Base-by-base conservation (phyloP, 2,888 invertebrate species). In the Venusia cambrica region DNA sequence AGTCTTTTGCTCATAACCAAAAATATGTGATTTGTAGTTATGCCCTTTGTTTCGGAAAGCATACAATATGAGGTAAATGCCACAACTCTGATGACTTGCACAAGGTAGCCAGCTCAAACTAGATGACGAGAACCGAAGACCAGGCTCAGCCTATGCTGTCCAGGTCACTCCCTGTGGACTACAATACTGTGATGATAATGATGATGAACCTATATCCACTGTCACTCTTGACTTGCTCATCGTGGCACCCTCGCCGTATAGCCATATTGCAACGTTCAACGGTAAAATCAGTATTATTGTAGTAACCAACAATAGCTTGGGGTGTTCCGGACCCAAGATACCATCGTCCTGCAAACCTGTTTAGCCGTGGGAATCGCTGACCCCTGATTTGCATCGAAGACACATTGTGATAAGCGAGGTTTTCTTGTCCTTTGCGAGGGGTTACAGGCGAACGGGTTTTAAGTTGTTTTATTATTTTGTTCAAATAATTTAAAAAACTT, bases 351-450 rank as follows among this genome's bases (percentile, higher is more conserved):
- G 43, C 27, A 42, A 56, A 56, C 54, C 48, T 48, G 51, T 50
- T 51, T 45, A 33, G 33, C 42, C 51, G 51, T 46, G 50, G 42
- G 57, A 56, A 56, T 11, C 8, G 18, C 26, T 51, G 51, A 50
- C 54, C 52, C 52, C 37, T 52, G 42, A 47, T 54, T 48, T 49
- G 47, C 48, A 50, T 51, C 29, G 20, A 34, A 25, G 29, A 26
- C 22, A 25, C 21, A 38, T 19, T 21, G 34, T 31, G 21, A 26
- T 21, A 17, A 12, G 17, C 32, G 38, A 32, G 6, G 24, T 31
- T 4, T 20, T 31, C 30, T 27, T 40, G 22, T 31, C 37, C 15
- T 17, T 47, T 55, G 17, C 18, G 47, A 45, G 32, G 38, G 16
- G 25, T 19, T 26, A 16, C 5, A 5, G 15, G 29, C 18, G 15